Percentiles rank a stretch among this genome's conserved stretches.
These are phyloP conservation scores for Aleadryas rufinucha DNA, from an alignment of 2,113 vertebrate genomes.

Conservation along the genomic window DNA sequence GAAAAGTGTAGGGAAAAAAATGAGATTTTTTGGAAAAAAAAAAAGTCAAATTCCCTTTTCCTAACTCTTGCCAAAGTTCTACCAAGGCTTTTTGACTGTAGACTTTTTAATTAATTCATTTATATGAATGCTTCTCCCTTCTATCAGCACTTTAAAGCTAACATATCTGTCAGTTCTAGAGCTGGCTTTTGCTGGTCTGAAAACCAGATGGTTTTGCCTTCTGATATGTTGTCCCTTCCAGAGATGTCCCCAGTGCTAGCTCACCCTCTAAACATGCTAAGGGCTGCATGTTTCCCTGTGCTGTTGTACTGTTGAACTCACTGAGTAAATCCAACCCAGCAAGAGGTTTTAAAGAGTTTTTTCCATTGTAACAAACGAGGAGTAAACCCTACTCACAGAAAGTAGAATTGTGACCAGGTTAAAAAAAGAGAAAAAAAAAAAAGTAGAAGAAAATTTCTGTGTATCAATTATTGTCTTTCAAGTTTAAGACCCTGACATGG, in stretches of 20 bases:
- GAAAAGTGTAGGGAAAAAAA: background rate
- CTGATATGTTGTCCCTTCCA: background rate
- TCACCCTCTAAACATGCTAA: background rate
- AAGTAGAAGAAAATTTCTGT: background rate
- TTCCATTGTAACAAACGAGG: background rate
- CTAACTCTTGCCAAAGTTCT: background rate
- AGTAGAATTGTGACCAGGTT: background rate
- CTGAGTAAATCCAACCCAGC: background rate
- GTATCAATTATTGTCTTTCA: background rate
- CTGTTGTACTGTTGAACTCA: background rate
- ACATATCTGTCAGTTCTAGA: background rate
- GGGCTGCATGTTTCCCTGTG: background rate
- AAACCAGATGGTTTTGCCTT: background rate
- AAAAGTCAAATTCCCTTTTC: background rate
- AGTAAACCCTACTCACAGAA: background rate
- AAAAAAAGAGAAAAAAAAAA: background rate
- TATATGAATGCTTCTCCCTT: background rate
- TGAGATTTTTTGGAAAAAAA: rapidly evolving
- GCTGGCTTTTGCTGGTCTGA: background rate
- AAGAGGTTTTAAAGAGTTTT: background rate
- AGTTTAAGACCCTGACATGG: background rate
- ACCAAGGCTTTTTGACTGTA: background rate
- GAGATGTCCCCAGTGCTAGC: background rate
- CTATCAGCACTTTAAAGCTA: background rate
- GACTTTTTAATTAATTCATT: background rate